Evolutionary conservation across 2,888 invertebrate genomes (phyloP), one percentile per base, ranked within the genome.

Genomic region (Clivina fossor): DNA sequence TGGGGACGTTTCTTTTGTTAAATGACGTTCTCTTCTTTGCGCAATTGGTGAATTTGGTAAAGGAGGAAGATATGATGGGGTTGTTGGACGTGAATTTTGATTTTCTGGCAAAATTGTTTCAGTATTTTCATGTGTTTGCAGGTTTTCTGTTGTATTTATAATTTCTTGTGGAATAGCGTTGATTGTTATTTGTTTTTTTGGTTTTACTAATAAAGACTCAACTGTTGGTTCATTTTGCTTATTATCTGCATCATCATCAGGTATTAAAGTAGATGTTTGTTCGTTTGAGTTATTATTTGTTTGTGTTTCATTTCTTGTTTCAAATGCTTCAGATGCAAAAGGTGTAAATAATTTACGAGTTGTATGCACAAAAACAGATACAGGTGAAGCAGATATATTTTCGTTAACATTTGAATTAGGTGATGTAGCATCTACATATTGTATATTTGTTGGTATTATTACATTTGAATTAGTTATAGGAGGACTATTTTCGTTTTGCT

Each of bases 261-360:
- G 66, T 54, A 68, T 35, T 63, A 61, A 24, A 19, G 48, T 30
- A 56, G 50, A 19, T 35, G 62, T 33, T 64, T 62, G 49, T 68
- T 67, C 28, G 19, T 32, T 48, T 38, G 30, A 28, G 19, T 51
- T 55, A 30, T 62, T 55, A 7, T 35, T 16, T 43, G 57, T 50
- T 60, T 59, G 51, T 60, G 65, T 63, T 65, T 68, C 35, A 63
- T 66, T n/a, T n/a, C n/a, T n/a, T n/a, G n/a, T n/a, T 22, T 15
- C 60, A 56, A 30, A 60, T 26, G 16, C 1, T 81, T 80, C 3
- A 19, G 50, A 40, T 22, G 51, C 51, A 41, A 71, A 56, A 0
- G 89, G 86, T 0, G 88, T 86, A 60, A 90, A 90, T 62, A 90
- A 81, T 74, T 88, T 89, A 50, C 88, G 79, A 33, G 87, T 89